These are phyloP conservation scores for Coendou prehensilis DNA, from an alignment of 2,797 vertebrate species.

Conservation along the genomic window DNA sequence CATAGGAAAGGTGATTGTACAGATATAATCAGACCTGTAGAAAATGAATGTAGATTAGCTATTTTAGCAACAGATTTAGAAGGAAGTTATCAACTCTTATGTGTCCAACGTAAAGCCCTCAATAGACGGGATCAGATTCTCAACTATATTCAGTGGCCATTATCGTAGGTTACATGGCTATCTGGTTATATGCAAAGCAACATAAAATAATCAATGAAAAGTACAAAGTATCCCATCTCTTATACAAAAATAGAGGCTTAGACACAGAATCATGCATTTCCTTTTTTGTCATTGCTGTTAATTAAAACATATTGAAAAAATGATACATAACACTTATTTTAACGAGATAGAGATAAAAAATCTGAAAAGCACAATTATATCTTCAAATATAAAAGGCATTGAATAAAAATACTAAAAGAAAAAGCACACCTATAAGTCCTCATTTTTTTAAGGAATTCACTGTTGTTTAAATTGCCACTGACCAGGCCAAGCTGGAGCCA, in stretches of 20 bases:
- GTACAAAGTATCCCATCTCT: neutral
- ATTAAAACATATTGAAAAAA: neutral
- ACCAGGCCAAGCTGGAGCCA: conserved; percentile 88
- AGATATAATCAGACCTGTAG: neutral
- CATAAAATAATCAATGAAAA: neutral
- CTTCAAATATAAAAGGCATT: neutral
- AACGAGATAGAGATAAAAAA: neutral
- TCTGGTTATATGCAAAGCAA: neutral
- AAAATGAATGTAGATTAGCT: neutral
- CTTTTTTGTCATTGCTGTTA: neutral
- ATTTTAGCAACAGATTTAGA: neutral
- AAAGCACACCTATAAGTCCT: neutral
- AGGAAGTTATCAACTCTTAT: neutral
- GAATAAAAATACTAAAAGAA: neutral
- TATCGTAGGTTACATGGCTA: neutral
- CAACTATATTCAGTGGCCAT: neutral
- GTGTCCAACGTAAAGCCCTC: neutral
- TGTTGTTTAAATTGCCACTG: neutral
- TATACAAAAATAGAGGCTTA: neutral
- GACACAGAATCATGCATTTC: neutral
- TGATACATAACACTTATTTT: conserved; percentile 20
- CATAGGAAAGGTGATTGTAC: neutral
- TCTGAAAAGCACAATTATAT: conserved; percentile 31
- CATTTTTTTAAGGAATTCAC: neutral
- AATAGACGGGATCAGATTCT: neutral